Evolutionary conservation across 2,888 invertebrate species (phyloP), one percentile per base, ranked within the genome.

Genomic region (Parelbella ahira): DNA sequence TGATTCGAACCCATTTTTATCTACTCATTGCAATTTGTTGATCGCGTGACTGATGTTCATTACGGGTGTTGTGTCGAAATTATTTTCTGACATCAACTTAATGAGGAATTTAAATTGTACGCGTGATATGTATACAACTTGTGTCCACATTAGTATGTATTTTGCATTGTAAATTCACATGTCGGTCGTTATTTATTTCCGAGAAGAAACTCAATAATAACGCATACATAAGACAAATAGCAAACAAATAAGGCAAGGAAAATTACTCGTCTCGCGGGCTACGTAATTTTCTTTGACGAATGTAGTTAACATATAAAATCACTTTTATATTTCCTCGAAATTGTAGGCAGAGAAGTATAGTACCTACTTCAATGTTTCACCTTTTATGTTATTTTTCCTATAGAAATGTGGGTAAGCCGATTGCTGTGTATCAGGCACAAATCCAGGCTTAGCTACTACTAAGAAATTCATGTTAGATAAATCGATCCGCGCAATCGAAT

Each of bases 41-140:
- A 51, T 68, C 47, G 68, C 70, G 70, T 73, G 73, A 61, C 60
- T 61, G 25, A 25, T 41, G 29, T 43, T 71, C 62, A 68, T 71
- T 71, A 68, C 45, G 24, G 43, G 63, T 61, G 61, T 60, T 56
- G 63, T 63, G 67, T 68, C 68, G 63, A 68, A 66, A 67, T 63
- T 56, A 63, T 53, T 48, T 54, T 54, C 43, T 54, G 60, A 66
- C 67, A 66, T 65, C 63, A 58, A 54, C 52, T 48, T 48, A 54
- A 51, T 50, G 51, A 53, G 51, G 47, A 50, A 46, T 54, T 53
- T 54, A 51, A 54, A 56, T 56, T 57, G 29, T 44, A 51, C 45
- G 30, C 15, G 15, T 15, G n/a, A 18, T 18, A 3, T 23, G 28
- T 36, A 34, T 42, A 34, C 28, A n/a, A n/a, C 21, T 28, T 18